Evolutionary conservation across 2,797 vertebrate genomes (phyloP).

Genomic region (Hippoglossus hippoglossus): DNA sequence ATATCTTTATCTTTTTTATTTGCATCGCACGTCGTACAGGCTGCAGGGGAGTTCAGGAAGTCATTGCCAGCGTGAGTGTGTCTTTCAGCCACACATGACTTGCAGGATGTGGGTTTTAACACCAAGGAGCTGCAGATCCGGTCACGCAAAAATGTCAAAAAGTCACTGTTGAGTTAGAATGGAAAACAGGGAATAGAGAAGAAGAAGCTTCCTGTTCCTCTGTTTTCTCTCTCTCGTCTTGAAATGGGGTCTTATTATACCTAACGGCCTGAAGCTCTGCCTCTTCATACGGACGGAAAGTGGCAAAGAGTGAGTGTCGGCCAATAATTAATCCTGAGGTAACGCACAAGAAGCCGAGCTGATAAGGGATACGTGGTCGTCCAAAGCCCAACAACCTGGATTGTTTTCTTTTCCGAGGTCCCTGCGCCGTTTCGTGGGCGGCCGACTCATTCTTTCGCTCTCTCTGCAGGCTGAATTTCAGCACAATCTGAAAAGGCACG

Average conservation of each 20-base stretch:
- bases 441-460: not conserved
- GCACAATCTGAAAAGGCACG: slow-evolving; percentile 46
- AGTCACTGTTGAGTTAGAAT: slow-evolving; percentile 40
- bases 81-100: slow-evolving; percentile 38
- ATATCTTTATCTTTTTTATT: not conserved
- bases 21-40: slow-evolving; percentile 17
- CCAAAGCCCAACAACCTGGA: slow-evolving; percentile 33
- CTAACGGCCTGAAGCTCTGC: slow-evolving; percentile 47
- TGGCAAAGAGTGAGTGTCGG: slow-evolving; percentile 41
- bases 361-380: slow-evolving; percentile 33
- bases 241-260: slow-evolving; percentile 49
- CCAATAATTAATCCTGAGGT: slow-evolving; percentile 59
- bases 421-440: slow-evolving; percentile 2
- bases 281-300: slow-evolving; percentile 36
- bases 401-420: slow-evolving; percentile 7
- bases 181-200: slow-evolving; percentile 30
- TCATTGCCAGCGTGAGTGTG: slow-evolving; percentile 45
- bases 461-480: not conserved
- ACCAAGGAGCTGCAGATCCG: slow-evolving; percentile 56
- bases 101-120: slow-evolving; percentile 51
- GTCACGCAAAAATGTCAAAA: slow-evolving; percentile 59
- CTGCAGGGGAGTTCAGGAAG: slow-evolving; percentile 57
- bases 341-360: slow-evolving; percentile 22
- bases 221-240: slow-evolving; percentile 26
- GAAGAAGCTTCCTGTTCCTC: slow-evolving; percentile 19